phyloP scores from a whole-genome alignment of 2,888 invertebrate genomes.

The Platycheirus albimanus region DNA sequence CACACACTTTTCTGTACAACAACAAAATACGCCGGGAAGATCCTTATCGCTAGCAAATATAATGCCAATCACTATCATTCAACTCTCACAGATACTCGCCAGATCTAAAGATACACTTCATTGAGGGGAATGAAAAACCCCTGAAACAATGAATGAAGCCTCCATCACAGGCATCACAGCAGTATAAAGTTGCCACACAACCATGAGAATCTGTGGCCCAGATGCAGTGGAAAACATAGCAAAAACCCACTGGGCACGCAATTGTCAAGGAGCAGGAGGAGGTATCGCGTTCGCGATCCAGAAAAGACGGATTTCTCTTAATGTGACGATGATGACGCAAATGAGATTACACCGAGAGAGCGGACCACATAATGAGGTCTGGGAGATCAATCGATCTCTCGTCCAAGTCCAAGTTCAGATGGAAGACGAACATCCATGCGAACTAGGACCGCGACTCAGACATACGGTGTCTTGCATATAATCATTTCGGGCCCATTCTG shows the following conservation, averaged over 20 bases:
- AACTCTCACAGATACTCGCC: conserved; percentile 60
- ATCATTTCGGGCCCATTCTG: no score
- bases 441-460: conserved; percentile 24
- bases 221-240: conserved; percentile 52
- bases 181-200: no score
- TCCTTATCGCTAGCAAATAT: conserved; percentile 66
- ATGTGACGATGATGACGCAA: conserved; percentile 77
- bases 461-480: conserved; percentile 74
- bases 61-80: conserved; percentile 74
- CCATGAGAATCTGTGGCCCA: conserved; percentile 39
- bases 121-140: conserved; percentile 53
- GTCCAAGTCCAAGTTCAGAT: conserved; percentile 29
- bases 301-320: conserved; percentile 74
- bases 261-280: conserved; percentile 44
- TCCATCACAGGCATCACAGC: no score
- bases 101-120: conserved; percentile 30
- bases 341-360: conserved; percentile 73
- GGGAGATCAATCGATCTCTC: conserved; percentile 73
- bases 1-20: conserved; percentile 57
- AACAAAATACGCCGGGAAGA: conserved; percentile 31
- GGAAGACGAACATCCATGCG: conserved; percentile 26
- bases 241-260: conserved; percentile 73
- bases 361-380: conserved; percentile 75
- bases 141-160: conserved; percentile 54
- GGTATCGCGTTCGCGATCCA: conserved; percentile 17